Conservation (phyloP, 2,888 invertebrate genomes). For the Desoria tigrina region DNA sequence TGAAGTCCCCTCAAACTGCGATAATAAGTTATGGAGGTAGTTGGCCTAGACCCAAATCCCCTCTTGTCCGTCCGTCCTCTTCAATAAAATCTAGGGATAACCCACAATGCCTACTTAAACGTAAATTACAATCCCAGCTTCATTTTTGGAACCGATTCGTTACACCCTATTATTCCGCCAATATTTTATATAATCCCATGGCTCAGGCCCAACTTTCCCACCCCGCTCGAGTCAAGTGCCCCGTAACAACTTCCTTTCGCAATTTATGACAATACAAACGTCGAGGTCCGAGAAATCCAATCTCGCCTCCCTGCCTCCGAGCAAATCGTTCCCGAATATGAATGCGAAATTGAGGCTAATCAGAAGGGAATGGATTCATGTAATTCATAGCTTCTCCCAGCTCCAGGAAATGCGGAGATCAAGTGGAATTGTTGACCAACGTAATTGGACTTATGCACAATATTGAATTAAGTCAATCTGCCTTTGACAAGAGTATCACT, state of each 20-base stretch:
- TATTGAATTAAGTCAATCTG: too few relatives aligned
- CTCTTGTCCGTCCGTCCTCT: background rate
- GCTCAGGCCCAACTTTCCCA: constrained; percentile 8
- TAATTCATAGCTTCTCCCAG: too few relatives aligned
- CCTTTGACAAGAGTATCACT: constrained; percentile 2
- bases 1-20: background rate
- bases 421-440: too few relatives aligned
- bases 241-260: background rate
- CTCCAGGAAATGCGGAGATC: too few relatives aligned
- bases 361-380: too few relatives aligned
- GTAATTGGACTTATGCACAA: too few relatives aligned
- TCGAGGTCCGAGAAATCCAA: background rate
- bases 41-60: constrained; percentile 15
- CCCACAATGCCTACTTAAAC: background rate
- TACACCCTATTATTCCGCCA: background rate
- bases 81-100: background rate
- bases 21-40: background rate
- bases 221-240: background rate
- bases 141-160: background rate
- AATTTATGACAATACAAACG: constrained; percentile 8
- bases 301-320: too few relatives aligned
- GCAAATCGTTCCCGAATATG: too few relatives aligned
- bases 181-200: background rate
- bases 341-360: too few relatives aligned
- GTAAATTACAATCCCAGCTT: constrained; percentile 2